Base-by-base conservation (phyloP, 2,113 vertebrate species). In the Sturnus vulgaris region DNA sequence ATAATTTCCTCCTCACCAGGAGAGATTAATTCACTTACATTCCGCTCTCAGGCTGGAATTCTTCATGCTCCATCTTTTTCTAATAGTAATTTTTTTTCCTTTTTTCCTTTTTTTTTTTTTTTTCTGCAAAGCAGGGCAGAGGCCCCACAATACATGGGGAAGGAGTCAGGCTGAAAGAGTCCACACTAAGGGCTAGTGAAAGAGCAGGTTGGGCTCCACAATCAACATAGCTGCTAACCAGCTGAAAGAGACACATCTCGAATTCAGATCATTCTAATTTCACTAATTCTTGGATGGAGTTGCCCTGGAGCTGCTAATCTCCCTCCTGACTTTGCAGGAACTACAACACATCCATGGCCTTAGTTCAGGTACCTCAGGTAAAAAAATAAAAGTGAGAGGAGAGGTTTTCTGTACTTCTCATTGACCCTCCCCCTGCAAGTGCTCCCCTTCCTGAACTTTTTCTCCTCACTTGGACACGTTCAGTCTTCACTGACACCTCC, bases 1-100 rank as follows among this genome's bases (percentile, higher is more conserved):
- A 95, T 92, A 91, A 95, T 92, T 97, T 95, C 83, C 69, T 91
- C 83, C 83, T 95, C 94, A 95, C 91, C 83, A 89, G 77, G 91
- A 95, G 89, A 95, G 72, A 96, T 94, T 95, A 93, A 90, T 94
- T 93, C 88, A n/a, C 92, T 95, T 83, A 56, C 69, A 92, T 86
- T 92, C 69, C 14, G 50, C 64, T 94, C 72, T 91, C 64, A 81
- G 92, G 64, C 75, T 96, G 90, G 61, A 93, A 97, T 93, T 92
- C 39, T 69, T 95, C 72, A 60, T 75, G 72, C 64, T 80, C 68
- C 90, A 75, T 86, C 71, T 95, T 96, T 95, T 92, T 73, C 64
- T 93, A 94, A 93, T 61, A 66, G 59, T 25, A 39, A 35, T 46
- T 80, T 22, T 27, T 23, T 47, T 39, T 39, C 39, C 39, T 33